Evolutionary conservation across 2,113 vertebrate species (phyloP), one percentile per base, ranked within the genome.

Genomic region (Hyla sarda): DNA sequence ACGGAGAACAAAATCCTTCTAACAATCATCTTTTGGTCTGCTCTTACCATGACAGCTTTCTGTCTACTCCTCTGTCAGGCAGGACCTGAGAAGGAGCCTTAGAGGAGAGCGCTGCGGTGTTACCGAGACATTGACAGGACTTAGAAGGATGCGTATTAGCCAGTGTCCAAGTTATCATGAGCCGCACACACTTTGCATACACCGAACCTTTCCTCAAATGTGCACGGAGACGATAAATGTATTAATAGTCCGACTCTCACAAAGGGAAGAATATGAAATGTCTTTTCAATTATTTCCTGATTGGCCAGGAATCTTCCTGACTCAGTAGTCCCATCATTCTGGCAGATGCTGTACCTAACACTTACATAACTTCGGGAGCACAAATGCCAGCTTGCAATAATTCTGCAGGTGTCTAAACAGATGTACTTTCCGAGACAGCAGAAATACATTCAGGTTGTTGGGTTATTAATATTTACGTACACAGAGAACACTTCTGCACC

Each of bases 41-140:
- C 91, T 92, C 93, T 94, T 91, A 93, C 92, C 94, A 92, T 99
- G 98, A 98, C 98, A 98, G 96, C 95, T 95, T 92, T 95, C 95
- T 92, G 91, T 94, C 94, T 97, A 95, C 96, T 94, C 93, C 93
- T 92, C 96, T 96, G 95, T 96, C 96, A 98, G 94, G 95, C 92
- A 93, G 94, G 93, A 90, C 93, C 95, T 94, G 94, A 94, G 95
- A 96, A 95, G 93, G 93, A 94, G 92, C 90, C 92, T 94, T 89
- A 71, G 91, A 92, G 95, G 94, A 91, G 90, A 91, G 93, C n/a
- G n/a, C 94, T 94, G 96, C 94, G 90, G n/a, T 88, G 89, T 60
- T 91, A 87, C 37, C 23, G 93, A 93, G 94, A 94, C 95, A 96
- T 93, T 92, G 88, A 96, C 94, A 94, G 92, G 88, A 91, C 92